Evolutionary conservation across 2,888 invertebrate genomes (phyloP).

Genomic region (Chymomyza amoena): DNA sequence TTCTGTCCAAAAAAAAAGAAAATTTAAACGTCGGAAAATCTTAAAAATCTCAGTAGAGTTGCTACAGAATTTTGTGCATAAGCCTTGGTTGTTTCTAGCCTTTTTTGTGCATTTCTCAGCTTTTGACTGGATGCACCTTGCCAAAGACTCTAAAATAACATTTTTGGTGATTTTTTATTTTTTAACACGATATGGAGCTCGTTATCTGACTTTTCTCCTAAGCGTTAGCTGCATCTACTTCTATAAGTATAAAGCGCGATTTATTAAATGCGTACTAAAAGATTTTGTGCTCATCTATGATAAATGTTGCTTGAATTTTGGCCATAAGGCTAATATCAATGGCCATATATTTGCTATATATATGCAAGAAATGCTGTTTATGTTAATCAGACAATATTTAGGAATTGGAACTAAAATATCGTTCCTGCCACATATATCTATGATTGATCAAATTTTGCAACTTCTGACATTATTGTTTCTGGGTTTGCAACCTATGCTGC

Average conservation of each 20-base stretch:
- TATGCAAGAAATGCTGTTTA: neutral
- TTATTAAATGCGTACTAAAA: conserved; percentile 29
- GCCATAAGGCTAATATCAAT: conserved; percentile 30
- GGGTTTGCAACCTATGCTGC: conserved; percentile 36
- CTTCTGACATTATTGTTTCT: conserved; percentile 16
- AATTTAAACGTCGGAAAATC: neutral
- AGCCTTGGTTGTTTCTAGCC: neutral
- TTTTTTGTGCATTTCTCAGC: neutral
- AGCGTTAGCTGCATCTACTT: conserved; percentile 16
- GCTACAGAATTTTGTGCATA: neutral
- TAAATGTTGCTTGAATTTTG: conserved; percentile 1
- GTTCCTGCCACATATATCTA: neutral
- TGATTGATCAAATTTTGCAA: neutral
- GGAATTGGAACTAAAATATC: too few relatives aligned
- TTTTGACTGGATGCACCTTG: too few relatives aligned
- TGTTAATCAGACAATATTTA: too few relatives aligned
- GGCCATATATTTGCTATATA: conserved; percentile 26
- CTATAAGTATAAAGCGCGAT: neutral
- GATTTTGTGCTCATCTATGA: conserved; percentile 24
- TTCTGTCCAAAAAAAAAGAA: conserved; percentile 1
- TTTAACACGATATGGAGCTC: neutral
- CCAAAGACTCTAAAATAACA: neutral
- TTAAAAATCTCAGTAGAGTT: conserved; percentile 13
- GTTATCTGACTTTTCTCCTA: neutral
- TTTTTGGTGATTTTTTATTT: neutral